Percentiles rank a stretch among this genome's conserved stretches.
Evolutionary conservation across 2,888 invertebrate genomes (phyloP).

Genomic region (Lamellibrachia satsuma): DNA sequence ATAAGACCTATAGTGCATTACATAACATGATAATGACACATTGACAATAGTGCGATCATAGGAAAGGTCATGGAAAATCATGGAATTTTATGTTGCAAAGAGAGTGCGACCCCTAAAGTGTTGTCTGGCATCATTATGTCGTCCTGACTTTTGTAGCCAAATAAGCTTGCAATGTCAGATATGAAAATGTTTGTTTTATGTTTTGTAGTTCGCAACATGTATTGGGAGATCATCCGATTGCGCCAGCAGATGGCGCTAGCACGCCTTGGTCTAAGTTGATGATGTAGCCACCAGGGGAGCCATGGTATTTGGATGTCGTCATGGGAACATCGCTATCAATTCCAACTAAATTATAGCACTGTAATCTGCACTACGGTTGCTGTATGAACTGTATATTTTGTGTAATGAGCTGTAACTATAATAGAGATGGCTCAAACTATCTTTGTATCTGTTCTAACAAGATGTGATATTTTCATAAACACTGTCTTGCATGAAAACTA

Average conservation of each 20-base stretch:
- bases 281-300: conserved; percentile 14
- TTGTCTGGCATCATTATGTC: not conserved
- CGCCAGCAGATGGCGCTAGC: conserved; percentile 80
- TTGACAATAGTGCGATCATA: too few species aligned
- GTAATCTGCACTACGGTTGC: not conserved
- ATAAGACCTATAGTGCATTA: too few species aligned
- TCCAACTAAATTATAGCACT: not conserved
- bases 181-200: conserved; percentile 25
- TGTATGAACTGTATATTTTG: conserved; percentile 17
- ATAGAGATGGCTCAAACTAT: not conserved
- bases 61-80: too few species aligned
- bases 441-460: not conserved
- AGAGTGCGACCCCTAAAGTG: too few species aligned
- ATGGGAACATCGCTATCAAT: not conserved
- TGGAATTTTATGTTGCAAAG: too few species aligned
- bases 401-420: not conserved
- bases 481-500: not conserved
- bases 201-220: conserved; percentile 76
- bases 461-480: not conserved
- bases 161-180: not conserved
- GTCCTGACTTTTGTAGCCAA: not conserved
- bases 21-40: too few species aligned
- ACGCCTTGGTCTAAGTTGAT: conserved; percentile 70
- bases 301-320: not conserved
- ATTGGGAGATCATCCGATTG: conserved; percentile 78